Evolutionary conservation across 2,113 vertebrate genomes (phyloP).

Genomic region (Coregonus clupeaformis): DNA sequence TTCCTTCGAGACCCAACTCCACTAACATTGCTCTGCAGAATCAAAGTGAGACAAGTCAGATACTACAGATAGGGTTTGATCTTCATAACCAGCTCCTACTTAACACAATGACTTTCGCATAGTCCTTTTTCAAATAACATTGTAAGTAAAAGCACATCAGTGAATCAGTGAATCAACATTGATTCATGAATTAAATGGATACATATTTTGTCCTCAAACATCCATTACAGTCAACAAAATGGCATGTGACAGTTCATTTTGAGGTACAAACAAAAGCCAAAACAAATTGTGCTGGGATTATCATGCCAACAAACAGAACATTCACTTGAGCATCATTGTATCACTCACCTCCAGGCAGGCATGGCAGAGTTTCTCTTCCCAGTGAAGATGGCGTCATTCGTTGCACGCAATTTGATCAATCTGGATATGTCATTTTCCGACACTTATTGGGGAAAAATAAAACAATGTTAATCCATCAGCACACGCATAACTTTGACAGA

Average conservation of each 20-base stretch:
- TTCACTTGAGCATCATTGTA: no score
- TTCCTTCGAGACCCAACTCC: slow-evolving; percentile 62
- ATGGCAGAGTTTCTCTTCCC: slow-evolving; percentile 64
- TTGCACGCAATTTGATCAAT: slow-evolving; percentile 60
- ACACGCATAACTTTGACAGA: background rate
- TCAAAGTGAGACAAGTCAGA: background rate
- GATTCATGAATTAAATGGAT: background rate
- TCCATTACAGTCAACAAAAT: background rate
- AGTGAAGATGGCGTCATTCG: slow-evolving; percentile 58
- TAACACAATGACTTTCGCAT: no score
- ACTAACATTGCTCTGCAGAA: slow-evolving; percentile 54
- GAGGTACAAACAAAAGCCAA: no score
- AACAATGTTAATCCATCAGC: slow-evolving; percentile 12
- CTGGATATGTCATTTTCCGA: slow-evolving; percentile 55
- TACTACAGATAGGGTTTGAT: no score
- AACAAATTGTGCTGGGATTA: no score
- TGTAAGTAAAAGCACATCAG: background rate
- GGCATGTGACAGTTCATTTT: no score
- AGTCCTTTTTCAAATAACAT: no score
- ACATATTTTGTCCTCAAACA: background rate
- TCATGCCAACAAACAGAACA: no score
- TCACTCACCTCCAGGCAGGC: slow-evolving; percentile 59
- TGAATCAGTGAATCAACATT: background rate
- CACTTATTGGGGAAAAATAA: slow-evolving; percentile 45
- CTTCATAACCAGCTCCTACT: no score